Percentiles rank a stretch among this genome's conserved stretches.
Conservation (phyloP, 2,888 invertebrate genomes). For the Periphyllus acericola region DNA sequence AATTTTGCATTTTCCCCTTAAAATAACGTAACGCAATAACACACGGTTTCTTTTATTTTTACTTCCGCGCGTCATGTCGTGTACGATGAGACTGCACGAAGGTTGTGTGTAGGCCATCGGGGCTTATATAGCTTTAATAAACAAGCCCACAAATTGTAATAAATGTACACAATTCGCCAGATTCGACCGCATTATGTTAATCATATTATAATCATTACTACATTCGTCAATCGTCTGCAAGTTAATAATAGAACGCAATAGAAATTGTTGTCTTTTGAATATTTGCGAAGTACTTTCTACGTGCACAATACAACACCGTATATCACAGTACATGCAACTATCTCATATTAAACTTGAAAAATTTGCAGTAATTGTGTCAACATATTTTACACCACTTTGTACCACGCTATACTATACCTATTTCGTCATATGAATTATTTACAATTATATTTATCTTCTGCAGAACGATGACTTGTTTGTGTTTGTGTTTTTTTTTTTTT, state of each 20-base stretch:
- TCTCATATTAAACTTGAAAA: not conserved
- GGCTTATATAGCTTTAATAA: conserved; percentile 12
- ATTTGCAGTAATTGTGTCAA: not conserved
- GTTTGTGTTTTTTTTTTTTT: not conserved
- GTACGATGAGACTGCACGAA: not conserved
- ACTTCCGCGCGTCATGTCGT: conserved; percentile 45
- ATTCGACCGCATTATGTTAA: not conserved
- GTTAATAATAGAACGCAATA: not conserved
- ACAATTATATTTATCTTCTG: not conserved
- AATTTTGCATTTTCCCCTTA: conserved; percentile 35
- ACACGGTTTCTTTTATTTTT: conserved; percentile 25
- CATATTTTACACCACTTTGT: not conserved
- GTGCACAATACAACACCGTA: not conserved
- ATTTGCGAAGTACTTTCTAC: not conserved
- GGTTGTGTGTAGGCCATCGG: conserved; percentile 30
- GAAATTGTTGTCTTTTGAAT: not conserved
- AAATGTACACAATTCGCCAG: not conserved
- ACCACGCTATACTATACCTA: not conserved
- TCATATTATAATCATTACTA: not conserved
- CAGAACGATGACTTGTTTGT: not conserved
- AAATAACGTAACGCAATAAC: conserved; percentile 40
- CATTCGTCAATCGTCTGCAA: not conserved
- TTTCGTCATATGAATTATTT: not conserved
- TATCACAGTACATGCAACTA: not conserved
- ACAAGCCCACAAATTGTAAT: not conserved